A percentile compares a stretch with the other conserved stretches of the same genome.
Evolutionary conservation across 2,113 vertebrate genomes (phyloP).

Genomic region (Tragelaphus buxtoni): DNA sequence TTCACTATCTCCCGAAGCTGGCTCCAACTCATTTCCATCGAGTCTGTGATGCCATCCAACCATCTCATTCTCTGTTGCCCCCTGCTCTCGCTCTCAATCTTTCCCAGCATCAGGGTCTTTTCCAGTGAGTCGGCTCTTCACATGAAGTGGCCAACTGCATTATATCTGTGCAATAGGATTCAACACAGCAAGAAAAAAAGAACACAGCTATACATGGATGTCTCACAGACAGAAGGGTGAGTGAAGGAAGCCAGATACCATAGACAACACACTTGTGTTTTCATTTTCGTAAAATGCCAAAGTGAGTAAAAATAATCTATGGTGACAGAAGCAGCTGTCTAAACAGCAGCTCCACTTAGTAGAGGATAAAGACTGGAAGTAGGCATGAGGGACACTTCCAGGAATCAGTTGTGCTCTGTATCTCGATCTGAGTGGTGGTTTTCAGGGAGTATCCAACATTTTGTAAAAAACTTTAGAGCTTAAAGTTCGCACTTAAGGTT

Average conservation of each 20-base stretch:
- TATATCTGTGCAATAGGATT: fast-evolving
- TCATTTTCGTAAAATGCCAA: not conserved
- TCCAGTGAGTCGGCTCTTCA: not conserved
- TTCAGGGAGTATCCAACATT: not conserved
- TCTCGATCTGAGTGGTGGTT: not conserved
- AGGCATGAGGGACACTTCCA: not conserved
- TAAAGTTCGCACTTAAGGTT: not conserved
- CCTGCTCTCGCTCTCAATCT: not conserved
- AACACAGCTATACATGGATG: not conserved
- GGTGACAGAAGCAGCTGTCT: not conserved
- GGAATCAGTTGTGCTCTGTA: not conserved
- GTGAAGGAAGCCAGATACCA: not conserved
- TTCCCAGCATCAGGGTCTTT: not conserved
- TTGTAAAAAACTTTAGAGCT: not conserved
- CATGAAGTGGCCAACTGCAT: not conserved
- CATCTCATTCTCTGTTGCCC: not conserved
- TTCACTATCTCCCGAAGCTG: not conserved
- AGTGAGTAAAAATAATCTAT: not conserved
- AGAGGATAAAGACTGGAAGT: not conserved
- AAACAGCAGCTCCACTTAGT: not conserved
- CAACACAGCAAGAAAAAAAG: not conserved
- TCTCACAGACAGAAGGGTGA: not conserved
- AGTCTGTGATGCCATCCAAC: not conserved
- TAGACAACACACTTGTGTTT: not conserved
- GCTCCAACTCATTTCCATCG: not conserved